Evolutionary conservation across 2,888 invertebrate genomes (phyloP).

Genomic region (Zaprionus lineosus): DNA sequence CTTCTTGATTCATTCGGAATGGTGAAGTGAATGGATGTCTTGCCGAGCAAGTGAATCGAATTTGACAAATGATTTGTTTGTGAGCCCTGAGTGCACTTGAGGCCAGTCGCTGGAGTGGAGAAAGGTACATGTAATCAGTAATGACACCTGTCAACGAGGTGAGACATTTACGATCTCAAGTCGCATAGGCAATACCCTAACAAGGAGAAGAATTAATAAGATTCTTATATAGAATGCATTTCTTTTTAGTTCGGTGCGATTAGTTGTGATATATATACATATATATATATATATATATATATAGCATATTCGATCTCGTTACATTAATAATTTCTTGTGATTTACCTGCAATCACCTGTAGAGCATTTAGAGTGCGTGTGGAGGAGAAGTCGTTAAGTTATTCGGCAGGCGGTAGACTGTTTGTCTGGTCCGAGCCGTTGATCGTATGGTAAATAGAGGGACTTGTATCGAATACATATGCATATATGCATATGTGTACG

Average conservation of each 20-base stretch:
- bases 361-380: neutral
- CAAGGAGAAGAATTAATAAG: too few species aligned
- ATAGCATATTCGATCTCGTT: too few species aligned
- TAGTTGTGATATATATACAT: too few species aligned
- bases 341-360: neutral
- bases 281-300: too few species aligned
- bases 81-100: neutral
- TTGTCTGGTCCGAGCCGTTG: too few species aligned
- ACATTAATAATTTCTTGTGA: too few species aligned
- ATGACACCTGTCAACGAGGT: neutral
- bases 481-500: neutral
- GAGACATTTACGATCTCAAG: neutral
- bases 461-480: neutral
- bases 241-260: too few species aligned
- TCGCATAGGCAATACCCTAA: neutral
- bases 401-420: constrained; percentile 27
- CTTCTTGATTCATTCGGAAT: too few species aligned
- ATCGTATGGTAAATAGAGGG: too few species aligned
- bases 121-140: neutral
- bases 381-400: neutral
- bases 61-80: neutral
- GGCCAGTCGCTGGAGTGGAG: neutral
- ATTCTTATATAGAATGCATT: too few species aligned
- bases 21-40: too few species aligned
- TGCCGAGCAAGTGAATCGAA: too few species aligned